Evolutionary conservation across 2,888 invertebrate species (phyloP), one percentile per base, ranked within the genome.

Genomic region (Cinara cedri): DNA sequence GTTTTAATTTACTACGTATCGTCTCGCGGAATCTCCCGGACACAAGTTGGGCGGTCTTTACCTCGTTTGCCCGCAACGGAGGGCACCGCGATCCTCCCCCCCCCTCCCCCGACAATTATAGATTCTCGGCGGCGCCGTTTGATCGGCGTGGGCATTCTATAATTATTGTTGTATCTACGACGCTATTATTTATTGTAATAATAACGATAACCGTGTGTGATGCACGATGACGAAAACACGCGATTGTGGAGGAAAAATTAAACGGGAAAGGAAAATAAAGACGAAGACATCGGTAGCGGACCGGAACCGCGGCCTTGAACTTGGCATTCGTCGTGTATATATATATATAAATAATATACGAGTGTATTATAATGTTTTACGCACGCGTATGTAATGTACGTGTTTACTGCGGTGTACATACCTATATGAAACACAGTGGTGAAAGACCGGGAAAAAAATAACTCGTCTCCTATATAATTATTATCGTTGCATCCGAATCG

Each of bases 261-360:
- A 34, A 4, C 6, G 34, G 34, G 34, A 34, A 34, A 34, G 34
- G 51, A 68, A 51, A 34, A 62, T 8, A 13, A 13, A 46, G 44
- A 63, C 65, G 16, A 57, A 55, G 75, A 76, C n/a, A n/a, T 19
- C 26, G 65, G 54, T 34, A 34, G 34, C 26, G n/a, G 75, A 66
- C 75, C 57, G 24, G 55, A 66, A 57, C 66, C 14, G 9, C 44
- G 55, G 46, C 75, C 65, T 66, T 76, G 75, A 76, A 76, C 75
- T 76, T 74, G 63, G 63, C 26, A 63, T 54, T 62, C 65, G 44
- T 44, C 42, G 16, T 24, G 24, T 74, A 34, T 6, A 34, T 34
- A 34, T 34, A 34, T 34, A 34, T 63, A 42, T 49, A 44, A 24
- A 3, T 55, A 16, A 44, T 44, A 55, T 70, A 16, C 24, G 54